A percentile compares a stretch with the other conserved stretches of the same genome.
phyloP scores from a whole-genome alignment of 2,888 invertebrate species.

The Callyntrura sp. region DNA sequence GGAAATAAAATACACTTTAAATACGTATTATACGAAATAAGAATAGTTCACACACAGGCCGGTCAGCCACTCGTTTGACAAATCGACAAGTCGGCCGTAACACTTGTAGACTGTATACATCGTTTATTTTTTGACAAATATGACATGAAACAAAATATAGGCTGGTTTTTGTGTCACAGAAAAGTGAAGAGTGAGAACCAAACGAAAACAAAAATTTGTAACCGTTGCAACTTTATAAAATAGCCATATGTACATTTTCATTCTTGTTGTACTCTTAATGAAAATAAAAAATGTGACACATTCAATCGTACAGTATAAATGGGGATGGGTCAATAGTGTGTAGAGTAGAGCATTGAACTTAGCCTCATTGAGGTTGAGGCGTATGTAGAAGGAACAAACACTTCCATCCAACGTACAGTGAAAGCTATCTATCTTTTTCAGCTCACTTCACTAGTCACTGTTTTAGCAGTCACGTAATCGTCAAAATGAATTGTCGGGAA shows the following conservation, averaged over 20 bases:
- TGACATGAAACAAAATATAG: no score
- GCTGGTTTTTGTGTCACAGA: no score
- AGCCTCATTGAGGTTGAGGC: not conserved
- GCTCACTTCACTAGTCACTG: no score
- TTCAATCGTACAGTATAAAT: conserved; percentile 35
- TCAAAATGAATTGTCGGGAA: not conserved
- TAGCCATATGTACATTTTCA: not conserved
- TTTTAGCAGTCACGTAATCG: no score
- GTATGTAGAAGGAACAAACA: not conserved
- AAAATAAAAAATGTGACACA: conserved; percentile 27
- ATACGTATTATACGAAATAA: no score
- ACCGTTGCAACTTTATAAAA: not conserved
- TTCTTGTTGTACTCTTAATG: not conserved
- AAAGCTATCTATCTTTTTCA: not conserved
- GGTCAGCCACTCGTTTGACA: no score
- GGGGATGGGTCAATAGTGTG: conserved; percentile 49
- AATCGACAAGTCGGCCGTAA: no score
- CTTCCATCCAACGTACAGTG: not conserved
- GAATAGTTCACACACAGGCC: no score
- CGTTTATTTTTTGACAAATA: no score
- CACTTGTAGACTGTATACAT: no score
- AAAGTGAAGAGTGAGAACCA: not conserved
- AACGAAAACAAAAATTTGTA: conserved; percentile 3
- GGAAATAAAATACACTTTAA: no score
- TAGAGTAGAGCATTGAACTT: conserved; percentile 43